Evolutionary conservation across 2,888 invertebrate genomes (phyloP).

Genomic region (Drosophila neotestacea): DNA sequence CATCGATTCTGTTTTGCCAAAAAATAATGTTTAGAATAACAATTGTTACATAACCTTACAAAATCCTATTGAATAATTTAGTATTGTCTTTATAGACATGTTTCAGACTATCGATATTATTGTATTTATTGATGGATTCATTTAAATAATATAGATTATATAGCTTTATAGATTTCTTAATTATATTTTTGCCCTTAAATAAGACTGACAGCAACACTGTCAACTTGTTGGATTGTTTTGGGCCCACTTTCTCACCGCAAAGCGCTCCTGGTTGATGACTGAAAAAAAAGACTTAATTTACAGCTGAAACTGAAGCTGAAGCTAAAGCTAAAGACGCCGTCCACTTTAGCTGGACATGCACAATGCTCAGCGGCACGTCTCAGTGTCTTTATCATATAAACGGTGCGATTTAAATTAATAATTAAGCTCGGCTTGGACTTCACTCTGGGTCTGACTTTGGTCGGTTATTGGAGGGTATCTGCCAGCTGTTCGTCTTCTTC

Average conservation of each 20-base stretch:
- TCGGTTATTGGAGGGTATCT: conserved; percentile 20
- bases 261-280: conserved; percentile 39
- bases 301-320: conserved; percentile 4
- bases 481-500: conserved; percentile 37
- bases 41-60: too few species aligned
- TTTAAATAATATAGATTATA: too few species aligned
- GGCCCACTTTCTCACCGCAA: not conserved
- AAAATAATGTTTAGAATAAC: too few species aligned
- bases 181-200: too few species aligned
- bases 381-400: conserved; percentile 79
- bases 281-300: conserved; percentile 37
- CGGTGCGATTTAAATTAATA: conserved; percentile 81
- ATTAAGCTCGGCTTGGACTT: conserved; percentile 56
- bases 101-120: too few species aligned
- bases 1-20: too few species aligned
- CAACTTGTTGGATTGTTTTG: not conserved
- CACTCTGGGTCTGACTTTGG: conserved; percentile 7
- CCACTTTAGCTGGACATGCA: conserved; percentile 58
- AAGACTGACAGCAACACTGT: too few species aligned
- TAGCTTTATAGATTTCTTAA: too few species aligned
- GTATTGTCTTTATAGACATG: too few species aligned
- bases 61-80: too few species aligned
- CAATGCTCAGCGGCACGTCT: conserved; percentile 75
- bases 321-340: conserved; percentile 17
- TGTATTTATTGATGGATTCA: too few species aligned